phyloP scores from a whole-genome alignment of 2,797 vertebrate genomes.

The Cacajao melanocephalus region DNA sequence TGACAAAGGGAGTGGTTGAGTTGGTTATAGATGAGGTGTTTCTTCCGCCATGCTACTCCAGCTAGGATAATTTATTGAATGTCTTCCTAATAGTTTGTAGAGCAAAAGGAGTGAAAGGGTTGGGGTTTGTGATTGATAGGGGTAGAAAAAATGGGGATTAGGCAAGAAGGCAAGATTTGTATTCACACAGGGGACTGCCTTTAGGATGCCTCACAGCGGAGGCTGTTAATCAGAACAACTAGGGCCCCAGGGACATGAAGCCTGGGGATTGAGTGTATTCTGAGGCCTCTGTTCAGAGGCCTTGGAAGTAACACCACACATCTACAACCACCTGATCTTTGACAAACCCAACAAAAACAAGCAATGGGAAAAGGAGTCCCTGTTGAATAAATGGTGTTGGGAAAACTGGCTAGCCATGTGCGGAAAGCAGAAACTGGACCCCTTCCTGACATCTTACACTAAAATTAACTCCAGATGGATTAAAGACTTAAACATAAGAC shows the following conservation, averaged over 20 bases:
- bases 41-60: slow-evolving; percentile 67
- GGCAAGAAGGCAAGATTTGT: slow-evolving; percentile 81
- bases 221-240: slow-evolving; percentile 80
- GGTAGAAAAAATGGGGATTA: neutral
- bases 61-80: slow-evolving; percentile 80
- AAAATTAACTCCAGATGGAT: too few relatives aligned
- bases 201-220: slow-evolving; percentile 81
- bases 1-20: slow-evolving; percentile 72
- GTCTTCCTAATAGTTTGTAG: slow-evolving; percentile 74
- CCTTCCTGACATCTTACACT: too few relatives aligned
- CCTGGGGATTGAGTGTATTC: slow-evolving; percentile 75
- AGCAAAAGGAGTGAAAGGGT: neutral
- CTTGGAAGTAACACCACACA: too few relatives aligned
- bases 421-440: too few relatives aligned
- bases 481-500: too few relatives aligned
- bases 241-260: slow-evolving; percentile 56
- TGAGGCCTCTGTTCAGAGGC: neutral
- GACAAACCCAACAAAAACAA: too few relatives aligned
- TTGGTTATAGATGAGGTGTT: slow-evolving; percentile 81
- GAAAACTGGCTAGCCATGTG: too few relatives aligned
- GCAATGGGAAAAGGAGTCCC: too few relatives aligned
- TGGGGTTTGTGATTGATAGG: neutral
- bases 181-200: slow-evolving; percentile 73
- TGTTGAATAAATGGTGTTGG: too few relatives aligned
- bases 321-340: too few relatives aligned